Evolutionary conservation across 1,140 invertebrate species (phyloP), one percentile per base, ranked within the genome.

Genomic region (Aphidius ervi): DNA sequence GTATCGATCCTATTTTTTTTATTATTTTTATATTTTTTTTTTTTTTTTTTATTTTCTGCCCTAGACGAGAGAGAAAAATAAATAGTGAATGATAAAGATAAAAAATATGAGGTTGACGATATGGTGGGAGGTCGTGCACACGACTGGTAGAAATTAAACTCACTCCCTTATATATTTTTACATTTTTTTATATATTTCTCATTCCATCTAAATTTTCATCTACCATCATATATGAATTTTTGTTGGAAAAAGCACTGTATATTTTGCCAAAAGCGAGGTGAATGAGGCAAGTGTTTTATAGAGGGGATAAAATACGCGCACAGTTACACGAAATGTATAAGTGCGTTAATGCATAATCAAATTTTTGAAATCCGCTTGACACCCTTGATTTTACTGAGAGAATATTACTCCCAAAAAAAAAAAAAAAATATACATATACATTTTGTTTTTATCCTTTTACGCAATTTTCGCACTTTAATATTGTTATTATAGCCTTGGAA

Each of bases 341-440:
- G 74, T 78, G 77, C 76, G 76, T 79, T 77, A 77, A 77, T 79
- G 75, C 75, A 77, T 78, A 77, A 79, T 79, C 77, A 77, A 77
- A 75, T 75, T 74, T 66, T 60, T 60, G 46, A 50, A 64, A 62
- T 64, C 60, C 57, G 62, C 66, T 64, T 70, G 63, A 55, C 57
- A 43, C 62, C 59, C 46, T 67, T 66, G 61, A 67, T 75, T 68
- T 74, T 77, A 74, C 23, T 31, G 23, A 31, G 16, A 16, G 16
- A 16, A 16, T 58, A 42, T 52, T 20, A 45, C 52, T 20, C 50
- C 9, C 10, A 23, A 53, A 23, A 53, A 8, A 9, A 16, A 16
- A 16, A 41, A 41, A 1, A 54, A 41, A 31, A 31, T 31, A 31
- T 31, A 31, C 23, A 23, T 31, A 31, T 16, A 16, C 16, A 16